phyloP scores from a whole-genome alignment of 1,140 invertebrate genomes.

The Antheraea mylitta region DNA sequence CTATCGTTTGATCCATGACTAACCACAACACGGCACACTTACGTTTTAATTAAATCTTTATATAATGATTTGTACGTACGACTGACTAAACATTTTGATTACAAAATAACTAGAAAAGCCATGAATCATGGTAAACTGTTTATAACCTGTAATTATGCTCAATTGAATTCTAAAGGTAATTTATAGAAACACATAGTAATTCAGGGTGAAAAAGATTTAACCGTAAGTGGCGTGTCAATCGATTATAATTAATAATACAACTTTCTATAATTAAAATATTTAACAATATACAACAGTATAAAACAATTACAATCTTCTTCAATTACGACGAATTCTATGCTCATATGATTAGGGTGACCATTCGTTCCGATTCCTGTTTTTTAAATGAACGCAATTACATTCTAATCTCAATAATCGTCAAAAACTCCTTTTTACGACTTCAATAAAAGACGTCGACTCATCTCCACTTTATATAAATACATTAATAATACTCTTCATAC shows the following conservation, averaged over 20 bases:
- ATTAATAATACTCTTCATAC: too few relatives aligned
- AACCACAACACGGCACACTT: not conserved
- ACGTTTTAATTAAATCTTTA: constrained; percentile 6
- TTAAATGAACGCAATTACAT: too few relatives aligned
- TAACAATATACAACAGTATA: too few relatives aligned
- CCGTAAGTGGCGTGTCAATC: not conserved
- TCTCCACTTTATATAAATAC: too few relatives aligned
- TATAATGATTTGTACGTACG: not conserved
- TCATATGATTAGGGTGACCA: too few relatives aligned
- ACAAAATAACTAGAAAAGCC: not conserved
- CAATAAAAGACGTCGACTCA: too few relatives aligned
- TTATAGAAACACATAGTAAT: not conserved
- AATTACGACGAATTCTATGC: too few relatives aligned
- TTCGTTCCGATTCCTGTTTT: too few relatives aligned
- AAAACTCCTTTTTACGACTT: too few relatives aligned
- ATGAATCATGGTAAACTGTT: not conserved
- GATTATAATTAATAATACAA: not conserved
- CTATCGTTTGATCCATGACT: not conserved
- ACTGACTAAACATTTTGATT: not conserved
- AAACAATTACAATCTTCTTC: too few relatives aligned
- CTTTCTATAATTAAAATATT: too few relatives aligned
- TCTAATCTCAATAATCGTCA: too few relatives aligned
- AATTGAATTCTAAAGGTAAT: not conserved
- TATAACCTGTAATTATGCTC: not conserved
- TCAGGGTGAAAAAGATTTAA: not conserved